Evolutionary conservation across 2,113 vertebrate species (phyloP), one percentile per base, ranked within the genome.

Genomic region (Xyrauchen texanus): DNA sequence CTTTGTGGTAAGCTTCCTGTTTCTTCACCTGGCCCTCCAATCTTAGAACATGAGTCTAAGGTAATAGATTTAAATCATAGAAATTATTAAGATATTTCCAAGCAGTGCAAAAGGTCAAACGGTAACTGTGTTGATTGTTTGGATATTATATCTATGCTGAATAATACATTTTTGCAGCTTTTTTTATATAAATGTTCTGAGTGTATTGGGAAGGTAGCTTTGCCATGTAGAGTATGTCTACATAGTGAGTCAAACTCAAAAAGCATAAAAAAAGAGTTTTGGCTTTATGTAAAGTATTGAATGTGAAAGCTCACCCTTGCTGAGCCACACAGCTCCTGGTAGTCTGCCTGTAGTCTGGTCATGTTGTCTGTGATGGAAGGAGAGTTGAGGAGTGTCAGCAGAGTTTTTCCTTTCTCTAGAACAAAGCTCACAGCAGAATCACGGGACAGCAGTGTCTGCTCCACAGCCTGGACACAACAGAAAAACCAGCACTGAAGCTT

Each of bases 1-100:
- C 94, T 8, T 89, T 91, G 8, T 96, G 95, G 81, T 99, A 99
- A 13, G 89, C 92, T 80, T 99, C 97, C 42, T 99, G 98, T 76
- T 98, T 96, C 89, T 91, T 96, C 79, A 98, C 95, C 88, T 93
- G 95, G 0, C 79, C 87, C 15, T 95, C 95, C 80, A 98, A 88
- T 44, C 86, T 93, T 87, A 90, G 87, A 80, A 96, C 94, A 0
- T 90, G 94, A 6, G 83, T 86, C 98, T 99, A 81, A 69, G 55
- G 6, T 10, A 79, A 49, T 45, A 62, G 13, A 78, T 78, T 65
- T 53, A n/a, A 69, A 75, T 12, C 7, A n/a, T 34, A 51, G 12
- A 46, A 45, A 51, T 63, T 4, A 45, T 65, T 57, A 13, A 49
- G 62, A 49, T 45, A 46, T 65, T 58, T 15, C 12, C 51, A 44